Percentiles rank a stretch among this genome's conserved stretches.
Evolutionary conservation across 2,888 invertebrate species (phyloP).

Genomic region (Gibbula magus): DNA sequence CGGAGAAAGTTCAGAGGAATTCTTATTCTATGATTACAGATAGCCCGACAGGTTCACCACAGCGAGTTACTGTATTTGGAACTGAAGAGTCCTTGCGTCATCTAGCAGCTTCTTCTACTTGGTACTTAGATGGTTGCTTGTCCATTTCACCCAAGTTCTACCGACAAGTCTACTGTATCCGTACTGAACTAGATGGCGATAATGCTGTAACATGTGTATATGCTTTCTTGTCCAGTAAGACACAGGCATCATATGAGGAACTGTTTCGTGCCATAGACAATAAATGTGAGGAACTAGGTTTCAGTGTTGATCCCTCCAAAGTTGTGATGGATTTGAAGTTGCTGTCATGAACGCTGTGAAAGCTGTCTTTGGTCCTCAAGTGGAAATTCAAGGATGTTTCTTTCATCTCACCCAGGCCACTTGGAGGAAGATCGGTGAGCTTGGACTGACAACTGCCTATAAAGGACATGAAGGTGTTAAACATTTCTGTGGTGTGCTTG

Average conservation of each 20-base stretch:
- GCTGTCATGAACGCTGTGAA: neutral
- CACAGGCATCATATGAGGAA: no score
- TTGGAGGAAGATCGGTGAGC: neutral
- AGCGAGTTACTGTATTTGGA: neutral
- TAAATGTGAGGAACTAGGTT: no score
- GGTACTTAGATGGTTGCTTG: neutral
- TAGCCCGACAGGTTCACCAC: neutral
- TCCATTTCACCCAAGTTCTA: neutral
- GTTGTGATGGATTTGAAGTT: no score
- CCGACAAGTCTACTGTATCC: neutral
- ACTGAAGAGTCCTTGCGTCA: neutral
- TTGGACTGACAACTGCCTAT: neutral
- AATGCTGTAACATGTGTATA: no score
- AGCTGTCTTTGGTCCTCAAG: neutral
- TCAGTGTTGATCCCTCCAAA: no score
- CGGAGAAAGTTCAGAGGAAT: neutral
- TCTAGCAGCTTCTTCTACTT: neutral
- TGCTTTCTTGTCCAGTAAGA: no score
- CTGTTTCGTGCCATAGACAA: no score
- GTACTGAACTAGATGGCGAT: no score
- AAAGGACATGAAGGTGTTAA: neutral
- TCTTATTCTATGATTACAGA: neutral
- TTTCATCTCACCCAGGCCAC: neutral
- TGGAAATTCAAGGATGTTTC: neutral
- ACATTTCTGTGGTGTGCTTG: no score